These are phyloP conservation scores for Anneissia japonica DNA, from an alignment of 35 echinoderm and acorn worm species.

Conservation along the genomic window DNA sequence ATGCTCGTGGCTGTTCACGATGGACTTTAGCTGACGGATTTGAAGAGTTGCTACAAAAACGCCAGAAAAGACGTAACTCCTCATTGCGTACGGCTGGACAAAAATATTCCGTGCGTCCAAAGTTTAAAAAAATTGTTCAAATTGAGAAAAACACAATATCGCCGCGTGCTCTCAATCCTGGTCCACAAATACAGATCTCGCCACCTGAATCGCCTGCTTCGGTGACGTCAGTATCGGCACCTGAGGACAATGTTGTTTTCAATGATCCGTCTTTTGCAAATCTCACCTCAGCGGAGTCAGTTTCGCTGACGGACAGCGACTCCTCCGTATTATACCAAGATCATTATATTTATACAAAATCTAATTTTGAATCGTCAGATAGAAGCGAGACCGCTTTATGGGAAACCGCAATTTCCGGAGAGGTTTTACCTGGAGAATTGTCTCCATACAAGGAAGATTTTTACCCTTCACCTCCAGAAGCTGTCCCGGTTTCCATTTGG, in stretches of 20 bases:
- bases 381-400: not conserved
- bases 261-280: not conserved
- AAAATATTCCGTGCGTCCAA: not conserved
- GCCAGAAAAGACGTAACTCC: not conserved
- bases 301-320: not conserved
- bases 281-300: not conserved
- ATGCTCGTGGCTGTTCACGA: not conserved
- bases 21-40: slow-evolving; percentile 1
- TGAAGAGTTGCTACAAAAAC: not conserved
- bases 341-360: not conserved
- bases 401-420: not conserved
- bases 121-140: not conserved
- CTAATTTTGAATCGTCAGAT: not conserved
- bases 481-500: not conserved
- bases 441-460: not conserved
- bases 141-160: not conserved
- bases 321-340: not conserved
- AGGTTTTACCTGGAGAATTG: not conserved
- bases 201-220: not conserved
- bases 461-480: not conserved
- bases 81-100: not conserved
- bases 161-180: not conserved
- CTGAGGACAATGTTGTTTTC: not conserved
- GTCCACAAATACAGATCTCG: not conserved
- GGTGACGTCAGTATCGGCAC: not conserved